phyloP scores from a whole-genome alignment of 2,888 invertebrate genomes.

The Eristalis arbustorum region DNA sequence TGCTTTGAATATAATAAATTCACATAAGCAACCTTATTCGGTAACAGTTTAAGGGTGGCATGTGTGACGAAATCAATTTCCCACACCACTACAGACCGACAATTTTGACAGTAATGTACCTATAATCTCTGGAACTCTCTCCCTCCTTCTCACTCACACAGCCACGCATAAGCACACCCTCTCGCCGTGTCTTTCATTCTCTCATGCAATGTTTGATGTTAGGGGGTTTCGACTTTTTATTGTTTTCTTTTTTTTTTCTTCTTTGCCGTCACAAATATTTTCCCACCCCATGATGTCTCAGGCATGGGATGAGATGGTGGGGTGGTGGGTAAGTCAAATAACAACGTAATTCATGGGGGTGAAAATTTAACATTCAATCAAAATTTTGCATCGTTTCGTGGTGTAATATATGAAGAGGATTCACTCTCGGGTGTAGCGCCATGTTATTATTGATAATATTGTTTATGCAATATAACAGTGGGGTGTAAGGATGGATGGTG shows the following conservation, averaged over 20 bases:
- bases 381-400: slow-evolving; percentile 24
- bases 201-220: neutral
- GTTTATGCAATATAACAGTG: slow-evolving; percentile 42
- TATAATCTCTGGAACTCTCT: neutral
- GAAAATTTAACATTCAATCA: slow-evolving; percentile 24
- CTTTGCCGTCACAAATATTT: slow-evolving; percentile 14
- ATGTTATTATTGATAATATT: slow-evolving; percentile 48
- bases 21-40: neutral
- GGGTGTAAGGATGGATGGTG: neutral
- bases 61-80: slow-evolving; percentile 56
- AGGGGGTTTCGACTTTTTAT: slow-evolving; percentile 28
- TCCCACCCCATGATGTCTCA: neutral
- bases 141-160: neutral
- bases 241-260: slow-evolving; percentile 39
- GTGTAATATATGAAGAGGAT: slow-evolving; percentile 23
- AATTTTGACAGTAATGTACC: slow-evolving; percentile 46
- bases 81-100: slow-evolving; percentile 39
- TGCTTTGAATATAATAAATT: neutral
- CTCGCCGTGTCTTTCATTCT: slow-evolving; percentile 7
- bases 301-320: neutral
- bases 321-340: slow-evolving; percentile 24
- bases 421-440: slow-evolving; percentile 29
- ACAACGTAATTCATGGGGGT: slow-evolving; percentile 22
- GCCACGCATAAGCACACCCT: neutral
- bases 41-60: slow-evolving; percentile 31